Percentiles rank a stretch among this genome's conserved stretches.
phyloP scores from a whole-genome alignment of 2,888 invertebrate genomes.

The Steinernema carpocapsae region DNA sequence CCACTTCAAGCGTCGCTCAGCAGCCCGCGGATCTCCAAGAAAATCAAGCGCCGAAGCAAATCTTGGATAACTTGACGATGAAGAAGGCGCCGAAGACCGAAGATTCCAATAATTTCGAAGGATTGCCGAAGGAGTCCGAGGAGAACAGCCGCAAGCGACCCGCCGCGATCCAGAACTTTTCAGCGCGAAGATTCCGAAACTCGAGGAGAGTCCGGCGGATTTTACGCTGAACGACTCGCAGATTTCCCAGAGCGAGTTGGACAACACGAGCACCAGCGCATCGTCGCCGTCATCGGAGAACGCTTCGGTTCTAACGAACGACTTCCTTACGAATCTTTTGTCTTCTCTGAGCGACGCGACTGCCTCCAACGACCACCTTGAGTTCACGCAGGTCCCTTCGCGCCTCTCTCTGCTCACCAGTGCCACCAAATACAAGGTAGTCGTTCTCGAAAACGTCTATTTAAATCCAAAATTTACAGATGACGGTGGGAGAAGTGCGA shows the following conservation, averaged over 20 bases:
- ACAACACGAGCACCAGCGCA: slow-evolving; percentile 24
- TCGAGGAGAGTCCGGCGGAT: background rate
- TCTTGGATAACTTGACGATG: background rate
- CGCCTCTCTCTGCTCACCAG: slow-evolving; percentile 18
- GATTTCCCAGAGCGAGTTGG: slow-evolving; percentile 1
- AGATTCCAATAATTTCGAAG: background rate
- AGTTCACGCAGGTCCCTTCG: slow-evolving; percentile 18
- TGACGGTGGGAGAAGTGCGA: slow-evolving; percentile 28
- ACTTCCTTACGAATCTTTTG: background rate
- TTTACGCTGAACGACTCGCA: slow-evolving; percentile 15
- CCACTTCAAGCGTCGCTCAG: background rate
- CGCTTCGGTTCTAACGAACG: background rate
- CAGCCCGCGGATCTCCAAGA: background rate
- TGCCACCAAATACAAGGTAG: slow-evolving; percentile 12
- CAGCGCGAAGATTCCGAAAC: slow-evolving; percentile 12
- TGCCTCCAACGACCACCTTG: slow-evolving; percentile 11
- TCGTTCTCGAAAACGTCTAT: background rate
- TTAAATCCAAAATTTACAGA: background rate
- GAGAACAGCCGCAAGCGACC: slow-evolving; percentile 4
- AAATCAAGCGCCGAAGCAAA: background rate
- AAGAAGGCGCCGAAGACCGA: background rate
- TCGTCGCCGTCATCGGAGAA: background rate
- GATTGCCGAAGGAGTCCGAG: slow-evolving; percentile 4
- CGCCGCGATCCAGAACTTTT: slow-evolving; percentile 22
- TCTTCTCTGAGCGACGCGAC: background rate